Percentiles rank a stretch among this genome's conserved stretches.
phyloP scores from a whole-genome alignment of 2,888 invertebrate genomes.

The Parascotia fuliginaria region DNA sequence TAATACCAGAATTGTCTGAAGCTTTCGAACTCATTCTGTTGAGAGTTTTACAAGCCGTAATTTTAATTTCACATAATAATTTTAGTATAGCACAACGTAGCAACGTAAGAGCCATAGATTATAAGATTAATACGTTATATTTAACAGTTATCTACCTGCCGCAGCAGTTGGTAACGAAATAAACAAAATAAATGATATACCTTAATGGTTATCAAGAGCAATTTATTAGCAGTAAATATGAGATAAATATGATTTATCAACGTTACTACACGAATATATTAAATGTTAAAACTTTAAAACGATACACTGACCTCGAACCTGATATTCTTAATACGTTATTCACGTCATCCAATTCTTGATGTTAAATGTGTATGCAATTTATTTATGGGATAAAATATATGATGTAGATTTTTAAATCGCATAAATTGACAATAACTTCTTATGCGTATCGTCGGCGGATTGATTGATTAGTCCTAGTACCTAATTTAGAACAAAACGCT shows the following conservation, averaged over 20 bases:
- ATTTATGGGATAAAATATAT: background rate
- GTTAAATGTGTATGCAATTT: background rate
- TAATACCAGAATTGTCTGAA: too few relatives aligned
- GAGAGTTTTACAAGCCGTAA: too few relatives aligned
- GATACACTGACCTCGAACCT: conserved; percentile 11
- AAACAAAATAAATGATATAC: background rate
- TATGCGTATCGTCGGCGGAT: background rate
- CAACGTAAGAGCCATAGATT: background rate
- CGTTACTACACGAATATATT: background rate
- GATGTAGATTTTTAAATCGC: background rate
- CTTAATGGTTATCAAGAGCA: conserved; percentile 8
- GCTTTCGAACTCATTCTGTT: too few relatives aligned
- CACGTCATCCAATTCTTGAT: conserved; percentile 14
- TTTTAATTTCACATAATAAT: too few relatives aligned
- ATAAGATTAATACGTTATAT: background rate
- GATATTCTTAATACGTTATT: conserved; percentile 12
- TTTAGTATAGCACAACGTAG: too few relatives aligned
- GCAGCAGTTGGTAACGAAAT: background rate
- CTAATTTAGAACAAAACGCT: too few relatives aligned
- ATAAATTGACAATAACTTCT: background rate
- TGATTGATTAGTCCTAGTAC: too few relatives aligned
- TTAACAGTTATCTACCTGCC: background rate
- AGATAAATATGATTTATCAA: conserved; percentile 28
- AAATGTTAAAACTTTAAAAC: conserved; percentile 7
- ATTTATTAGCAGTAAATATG: conserved; percentile 22